Evolutionary conservation across 30 jellyfish, hydroid and myxozoan species (phyloP), one percentile per base, ranked within the genome.

Genomic region (Nemopilema nomurai): DNA sequence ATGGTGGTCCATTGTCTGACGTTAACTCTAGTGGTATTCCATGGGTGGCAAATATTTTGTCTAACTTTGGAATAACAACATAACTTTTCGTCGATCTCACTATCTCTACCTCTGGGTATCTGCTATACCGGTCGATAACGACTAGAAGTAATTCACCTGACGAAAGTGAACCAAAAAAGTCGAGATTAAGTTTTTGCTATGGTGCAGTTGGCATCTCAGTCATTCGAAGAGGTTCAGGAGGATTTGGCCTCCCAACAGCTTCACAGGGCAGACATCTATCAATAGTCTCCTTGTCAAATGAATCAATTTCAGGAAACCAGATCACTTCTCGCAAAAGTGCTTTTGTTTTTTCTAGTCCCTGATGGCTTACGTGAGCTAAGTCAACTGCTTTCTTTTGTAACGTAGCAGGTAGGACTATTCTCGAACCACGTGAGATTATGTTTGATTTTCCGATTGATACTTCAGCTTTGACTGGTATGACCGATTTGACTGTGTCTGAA

Each of bases 1-100:
- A 78, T 1, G 96, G 92, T 21, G 96, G 96, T 68, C 92, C 88
- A 67, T 73, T 88, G 28, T 69, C 94, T 26, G 89, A 70, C 24
- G 74, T 71, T 23, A 80, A 28, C 32, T 79, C 80, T 41, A 50
- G 8, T n/a, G 74, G 87, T 28, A 79, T 78, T 29, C 88, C 81
- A 57, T 65, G 78, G 27, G 22, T 84, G 49, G 84, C 84, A 51
- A 76, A 31, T 28, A 76, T 85, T 4, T 76, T 62, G 50, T 85
- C 90, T 28, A 85, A 28, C 26, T 83, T 65, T 16, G 90, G 90
- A 62, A 85, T 32, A 28, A 51, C 96, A 7, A 69, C 91, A 49
- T 41, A 51, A 24, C 75, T 80, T 75, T 67, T 67, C 63, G 84
- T 79, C 3, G 96, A 87, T 26, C 64, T 72, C 65, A 87, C 80